A percentile compares a stretch with the other conserved stretches of the same genome.
Conservation (phyloP, 1,140 invertebrate species). For the Conopomorpha cramerella region DNA sequence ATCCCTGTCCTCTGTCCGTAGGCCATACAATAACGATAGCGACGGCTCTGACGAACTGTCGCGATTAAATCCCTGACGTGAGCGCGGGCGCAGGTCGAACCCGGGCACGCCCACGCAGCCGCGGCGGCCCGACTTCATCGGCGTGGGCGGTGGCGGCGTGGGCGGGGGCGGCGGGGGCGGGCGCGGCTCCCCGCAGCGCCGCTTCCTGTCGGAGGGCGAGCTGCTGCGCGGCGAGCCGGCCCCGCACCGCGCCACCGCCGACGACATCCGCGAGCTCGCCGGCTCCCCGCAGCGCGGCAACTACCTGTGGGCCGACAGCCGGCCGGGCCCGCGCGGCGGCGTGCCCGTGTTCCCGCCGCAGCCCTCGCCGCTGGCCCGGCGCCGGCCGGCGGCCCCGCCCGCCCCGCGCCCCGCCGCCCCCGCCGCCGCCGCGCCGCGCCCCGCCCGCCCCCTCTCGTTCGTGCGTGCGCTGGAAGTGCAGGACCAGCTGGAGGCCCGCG, state of each 20-base stretch:
- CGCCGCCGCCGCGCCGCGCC: conserved; percentile 66
- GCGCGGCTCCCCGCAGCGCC: conserved; percentile 69
- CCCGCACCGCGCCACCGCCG: too few species aligned
- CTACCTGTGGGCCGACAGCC: conserved; percentile 84
- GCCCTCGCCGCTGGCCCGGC: conserved; percentile 22
- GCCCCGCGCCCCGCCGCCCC: conserved; percentile 53
- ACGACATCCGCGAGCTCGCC: conserved; percentile 79
- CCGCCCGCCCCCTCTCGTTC: conserved; percentile 87
- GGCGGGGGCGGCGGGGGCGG: too few species aligned
- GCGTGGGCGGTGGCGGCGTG: too few species aligned
- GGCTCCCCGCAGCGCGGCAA: conserved; percentile 82
- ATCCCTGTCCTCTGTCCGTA: conserved; percentile 57
- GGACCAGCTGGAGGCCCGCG: conserved; percentile 72
- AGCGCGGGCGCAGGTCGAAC: conserved; percentile 84
- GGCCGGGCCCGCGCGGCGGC: too few species aligned
- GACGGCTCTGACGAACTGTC: conserved; percentile 54
- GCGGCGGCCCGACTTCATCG: conserved; percentile 83
- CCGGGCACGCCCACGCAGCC: conserved; percentile 87
- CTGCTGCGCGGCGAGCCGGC: conserved; percentile 75
- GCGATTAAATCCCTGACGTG: conserved; percentile 56
- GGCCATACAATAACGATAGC: conserved; percentile 56
- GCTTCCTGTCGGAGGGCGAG: conserved; percentile 86
- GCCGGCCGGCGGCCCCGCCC: conserved; percentile 64
- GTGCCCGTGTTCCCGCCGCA: too few species aligned
- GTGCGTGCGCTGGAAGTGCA: conserved; percentile 90